Percentiles rank a stretch among this genome's conserved stretches.
Conservation (phyloP, 2,797 vertebrate species). For the Pipistrellus nathusii region DNA sequence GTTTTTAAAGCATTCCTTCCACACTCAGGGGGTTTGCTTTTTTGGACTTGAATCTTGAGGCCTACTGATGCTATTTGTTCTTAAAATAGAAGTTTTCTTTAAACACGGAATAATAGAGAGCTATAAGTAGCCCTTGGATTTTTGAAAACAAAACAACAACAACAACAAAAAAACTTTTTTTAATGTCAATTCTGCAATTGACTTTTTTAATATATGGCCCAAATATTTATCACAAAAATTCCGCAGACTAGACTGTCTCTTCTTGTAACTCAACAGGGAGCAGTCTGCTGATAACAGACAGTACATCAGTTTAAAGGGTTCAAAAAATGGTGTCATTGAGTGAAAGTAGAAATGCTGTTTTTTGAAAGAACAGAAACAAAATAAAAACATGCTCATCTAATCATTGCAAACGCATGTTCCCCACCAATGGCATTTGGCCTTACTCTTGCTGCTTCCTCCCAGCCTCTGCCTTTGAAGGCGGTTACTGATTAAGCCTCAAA, state of each 20-base stretch:
- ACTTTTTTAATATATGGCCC: background rate
- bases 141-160: too few species aligned
- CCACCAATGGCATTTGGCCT: background rate
- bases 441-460: background rate
- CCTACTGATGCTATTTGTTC: constrained; percentile 40
- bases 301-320: background rate
- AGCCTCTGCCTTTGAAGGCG: background rate
- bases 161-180: background rate
- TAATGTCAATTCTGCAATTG: background rate
- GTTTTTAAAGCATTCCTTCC: constrained; percentile 48
- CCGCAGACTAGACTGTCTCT: background rate
- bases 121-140: constrained; percentile 44
- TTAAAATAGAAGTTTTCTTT: constrained; percentile 72
- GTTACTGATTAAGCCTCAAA: background rate
- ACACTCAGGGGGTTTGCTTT: constrained; percentile 41
- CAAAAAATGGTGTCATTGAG: background rate
- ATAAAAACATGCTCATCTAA: background rate
- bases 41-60: constrained; percentile 51
- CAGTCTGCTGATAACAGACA: background rate
- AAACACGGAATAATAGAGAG: constrained; percentile 22
- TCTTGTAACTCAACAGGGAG: constrained; percentile 11
- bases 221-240: constrained; percentile 25
- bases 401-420: background rate
- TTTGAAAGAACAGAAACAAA: background rate
- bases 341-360: background rate